phyloP scores from a whole-genome alignment of 2,113 vertebrate species.

The Phylloscopus trochiloides region DNA sequence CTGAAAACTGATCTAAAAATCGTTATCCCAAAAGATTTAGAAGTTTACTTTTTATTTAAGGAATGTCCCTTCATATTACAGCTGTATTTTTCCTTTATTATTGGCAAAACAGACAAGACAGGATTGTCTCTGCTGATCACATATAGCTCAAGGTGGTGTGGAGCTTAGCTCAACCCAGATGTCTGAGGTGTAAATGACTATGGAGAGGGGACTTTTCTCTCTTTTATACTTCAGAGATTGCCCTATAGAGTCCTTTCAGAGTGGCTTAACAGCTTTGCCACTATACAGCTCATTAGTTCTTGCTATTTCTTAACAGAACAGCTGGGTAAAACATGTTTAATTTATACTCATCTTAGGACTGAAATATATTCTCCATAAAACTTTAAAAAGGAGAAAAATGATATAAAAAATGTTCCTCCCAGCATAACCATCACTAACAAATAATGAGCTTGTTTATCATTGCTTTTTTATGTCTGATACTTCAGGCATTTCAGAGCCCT shows the following conservation, averaged over 20 bases:
- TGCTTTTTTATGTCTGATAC: slow-evolving; percentile 33
- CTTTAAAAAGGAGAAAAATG: slow-evolving; percentile 33
- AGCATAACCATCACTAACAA: slow-evolving; percentile 16
- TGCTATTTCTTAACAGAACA: slow-evolving; percentile 41
- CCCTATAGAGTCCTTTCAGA: slow-evolving; percentile 12
- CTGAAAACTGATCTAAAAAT: neutral
- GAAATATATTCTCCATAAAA: slow-evolving; percentile 42
- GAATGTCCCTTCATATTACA: neutral
- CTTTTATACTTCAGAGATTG: slow-evolving; percentile 2
- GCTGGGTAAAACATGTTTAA: slow-evolving; percentile 27
- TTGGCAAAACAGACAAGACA: neutral
- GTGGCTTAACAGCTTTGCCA: slow-evolving; percentile 30
- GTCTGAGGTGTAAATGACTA: neutral
- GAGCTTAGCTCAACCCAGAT: neutral
- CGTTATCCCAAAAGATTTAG: neutral
- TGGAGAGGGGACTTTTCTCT: neutral
- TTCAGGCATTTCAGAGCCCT: slow-evolving; percentile 40
- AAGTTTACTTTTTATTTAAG: neutral
- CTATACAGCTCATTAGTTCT: slow-evolving; percentile 53
- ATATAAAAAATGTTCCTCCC: slow-evolving; percentile 16
- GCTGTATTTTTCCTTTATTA: neutral
- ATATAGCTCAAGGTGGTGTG: neutral
- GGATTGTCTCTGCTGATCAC: neutral
- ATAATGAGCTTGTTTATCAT: slow-evolving; percentile 53
- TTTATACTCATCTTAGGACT: slow-evolving; percentile 34